A percentile compares a stretch with the other conserved stretches of the same genome.
These are phyloP conservation scores for Colossoma macropomum DNA, from an alignment of 2,113 vertebrate species.

Conservation along the genomic window DNA sequence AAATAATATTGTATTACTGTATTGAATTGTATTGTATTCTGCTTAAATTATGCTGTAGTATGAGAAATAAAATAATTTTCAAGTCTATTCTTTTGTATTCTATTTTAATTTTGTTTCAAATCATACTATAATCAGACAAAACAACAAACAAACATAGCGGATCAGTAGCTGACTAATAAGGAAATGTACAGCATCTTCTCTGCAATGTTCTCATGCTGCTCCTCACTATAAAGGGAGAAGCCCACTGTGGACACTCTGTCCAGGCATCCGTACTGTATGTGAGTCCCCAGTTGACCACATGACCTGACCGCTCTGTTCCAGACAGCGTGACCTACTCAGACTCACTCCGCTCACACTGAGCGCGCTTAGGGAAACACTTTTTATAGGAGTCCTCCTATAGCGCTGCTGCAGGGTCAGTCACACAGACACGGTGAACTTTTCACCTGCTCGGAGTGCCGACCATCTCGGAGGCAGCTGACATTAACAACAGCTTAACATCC, in stretches of 20 bases:
- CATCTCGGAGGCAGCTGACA: background rate
- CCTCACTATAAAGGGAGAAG: background rate
- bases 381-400: background rate
- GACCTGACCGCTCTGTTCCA: constrained; percentile 6
- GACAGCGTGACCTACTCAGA: background rate
- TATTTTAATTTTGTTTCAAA: no score
- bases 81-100: no score
- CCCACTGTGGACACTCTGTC: background rate
- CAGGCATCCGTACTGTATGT: background rate
- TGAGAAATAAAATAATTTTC: no score
- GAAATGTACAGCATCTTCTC: no score
- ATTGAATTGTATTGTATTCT: no score
- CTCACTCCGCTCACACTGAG: background rate
- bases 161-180: no score
- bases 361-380: background rate
- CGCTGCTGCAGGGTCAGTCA: background rate
- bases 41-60: no score
- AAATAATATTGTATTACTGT: no score
- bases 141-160: no score
- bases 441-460: background rate
- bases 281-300: background rate
- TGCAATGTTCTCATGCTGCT: no score
- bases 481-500: background rate
- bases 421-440: constrained; percentile 40
- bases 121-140: no score